Conservation (phyloP, 2,888 invertebrate genomes). For the Pristionchus entomophagus region DNA sequence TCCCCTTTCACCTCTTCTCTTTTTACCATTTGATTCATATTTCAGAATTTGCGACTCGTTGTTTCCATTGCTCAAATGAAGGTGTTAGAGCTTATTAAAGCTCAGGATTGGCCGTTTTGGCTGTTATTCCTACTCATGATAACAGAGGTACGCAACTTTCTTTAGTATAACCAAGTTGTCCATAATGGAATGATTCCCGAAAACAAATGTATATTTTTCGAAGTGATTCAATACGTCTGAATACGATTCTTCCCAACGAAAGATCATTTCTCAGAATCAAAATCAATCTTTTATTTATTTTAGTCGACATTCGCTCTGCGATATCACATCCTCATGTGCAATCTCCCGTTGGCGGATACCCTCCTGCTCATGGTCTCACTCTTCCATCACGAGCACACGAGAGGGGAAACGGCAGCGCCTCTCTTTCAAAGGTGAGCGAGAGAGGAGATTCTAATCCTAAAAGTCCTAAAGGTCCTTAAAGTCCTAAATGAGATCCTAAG, state of each 20-base stretch:
- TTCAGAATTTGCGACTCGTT: not conserved
- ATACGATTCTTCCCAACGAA: too few relatives aligned
- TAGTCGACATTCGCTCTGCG: slow-evolving; percentile 46
- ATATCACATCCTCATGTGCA: slow-evolving; percentile 38
- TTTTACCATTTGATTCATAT: not conserved
- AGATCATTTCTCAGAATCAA: too few relatives aligned
- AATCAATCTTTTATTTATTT: too few relatives aligned
- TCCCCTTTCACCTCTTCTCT: not conserved
- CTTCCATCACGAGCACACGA: slow-evolving; percentile 41
- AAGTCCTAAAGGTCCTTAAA: too few relatives aligned
- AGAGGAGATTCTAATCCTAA: too few relatives aligned
- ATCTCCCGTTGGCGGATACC: slow-evolving; percentile 51
- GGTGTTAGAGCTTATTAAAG: not conserved
- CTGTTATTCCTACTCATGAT: slow-evolving; percentile 41
- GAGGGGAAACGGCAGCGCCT: slow-evolving; percentile 40
- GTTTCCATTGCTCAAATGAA: not conserved
- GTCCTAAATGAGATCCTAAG: too few relatives aligned
- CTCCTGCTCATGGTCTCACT: slow-evolving; percentile 50
- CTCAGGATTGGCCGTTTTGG: slow-evolving; percentile 48
- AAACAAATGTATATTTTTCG: too few relatives aligned
- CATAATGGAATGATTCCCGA: too few relatives aligned
- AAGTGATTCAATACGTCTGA: too few relatives aligned
- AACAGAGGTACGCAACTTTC: slow-evolving; percentile 41
- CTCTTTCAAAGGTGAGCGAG: slow-evolving; percentile 49
- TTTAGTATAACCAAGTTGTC: too few relatives aligned